Percentiles rank a stretch among this genome's conserved stretches.
phyloP scores from a whole-genome alignment of 2,797 vertebrate species.

The Darevskia nairensis region DNA sequence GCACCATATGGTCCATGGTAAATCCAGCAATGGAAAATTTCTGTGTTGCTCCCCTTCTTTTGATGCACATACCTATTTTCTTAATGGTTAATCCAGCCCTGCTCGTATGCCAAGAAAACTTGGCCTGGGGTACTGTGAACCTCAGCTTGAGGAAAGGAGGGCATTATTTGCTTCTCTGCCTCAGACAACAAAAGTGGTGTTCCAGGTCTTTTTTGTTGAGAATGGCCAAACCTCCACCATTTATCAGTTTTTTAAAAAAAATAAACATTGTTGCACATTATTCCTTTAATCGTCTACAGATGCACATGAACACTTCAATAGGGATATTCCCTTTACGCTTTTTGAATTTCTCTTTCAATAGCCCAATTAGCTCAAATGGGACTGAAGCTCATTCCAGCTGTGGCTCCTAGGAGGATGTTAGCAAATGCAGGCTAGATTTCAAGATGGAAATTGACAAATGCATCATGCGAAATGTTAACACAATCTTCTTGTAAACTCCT shows the following conservation, averaged over 20 bases:
- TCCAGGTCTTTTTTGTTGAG: not conserved
- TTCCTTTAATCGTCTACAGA: too few species aligned
- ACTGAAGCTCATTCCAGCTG: not conserved
- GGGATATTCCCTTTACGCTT: not conserved
- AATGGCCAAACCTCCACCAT: not conserved
- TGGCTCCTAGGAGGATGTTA: not conserved
- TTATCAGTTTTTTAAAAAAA: too few species aligned
- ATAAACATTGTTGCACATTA: not conserved
- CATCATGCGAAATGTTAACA: not conserved
- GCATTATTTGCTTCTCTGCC: too few species aligned
- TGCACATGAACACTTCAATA: not conserved
- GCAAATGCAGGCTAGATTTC: not conserved
- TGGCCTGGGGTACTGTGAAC: too few species aligned
- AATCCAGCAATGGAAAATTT: too few species aligned
- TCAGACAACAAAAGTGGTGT: too few species aligned
- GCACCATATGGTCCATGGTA: too few species aligned
- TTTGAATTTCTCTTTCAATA: not conserved
- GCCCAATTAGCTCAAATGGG: not conserved
- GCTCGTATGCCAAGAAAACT: too few species aligned
- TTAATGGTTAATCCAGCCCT: too few species aligned
- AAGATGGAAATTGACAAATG: conserved; percentile 12
- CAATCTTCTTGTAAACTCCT: conserved; percentile 24
- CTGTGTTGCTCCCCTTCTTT: too few species aligned
- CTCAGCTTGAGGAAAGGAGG: too few species aligned
- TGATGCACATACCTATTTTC: too few species aligned